Conservation (phyloP, 1,140 invertebrate species). For the Habropoda laboriosa region DNA sequence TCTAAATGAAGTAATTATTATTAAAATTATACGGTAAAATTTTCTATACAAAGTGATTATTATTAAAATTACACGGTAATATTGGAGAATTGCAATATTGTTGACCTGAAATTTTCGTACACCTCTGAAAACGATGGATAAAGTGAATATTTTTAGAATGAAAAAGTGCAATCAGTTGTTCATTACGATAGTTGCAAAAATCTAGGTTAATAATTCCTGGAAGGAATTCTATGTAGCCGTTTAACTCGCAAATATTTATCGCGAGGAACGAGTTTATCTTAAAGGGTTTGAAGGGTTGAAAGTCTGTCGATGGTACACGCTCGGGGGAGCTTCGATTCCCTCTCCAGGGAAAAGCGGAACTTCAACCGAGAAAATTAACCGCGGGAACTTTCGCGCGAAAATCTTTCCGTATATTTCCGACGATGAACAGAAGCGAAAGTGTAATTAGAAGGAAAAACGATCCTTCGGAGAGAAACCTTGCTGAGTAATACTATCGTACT, state of each 20-base stretch:
- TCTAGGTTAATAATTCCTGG: neutral
- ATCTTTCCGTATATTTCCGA: neutral
- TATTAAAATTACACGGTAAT: too few relatives aligned
- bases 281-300: neutral
- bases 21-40: too few relatives aligned
- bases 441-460: constrained; percentile 5
- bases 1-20: too few relatives aligned
- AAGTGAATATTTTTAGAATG: too few relatives aligned
- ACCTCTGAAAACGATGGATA: too few relatives aligned
- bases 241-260: constrained; percentile 4
- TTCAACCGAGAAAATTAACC: constrained; percentile 13
- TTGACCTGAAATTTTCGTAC: too few relatives aligned
- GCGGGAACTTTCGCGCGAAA: neutral
- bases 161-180: too few relatives aligned
- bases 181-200: neutral
- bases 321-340: neutral
- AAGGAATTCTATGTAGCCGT: neutral
- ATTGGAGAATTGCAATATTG: too few relatives aligned
- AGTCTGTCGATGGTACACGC: neutral
- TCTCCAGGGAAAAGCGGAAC: neutral
- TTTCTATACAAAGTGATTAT: too few relatives aligned
- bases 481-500: neutral
- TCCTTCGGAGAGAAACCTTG: neutral
- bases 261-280: neutral
- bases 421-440: neutral